These are phyloP conservation scores for Calycopis cecrops DNA, from an alignment of 1,140 invertebrate species.

Conservation along the genomic window DNA sequence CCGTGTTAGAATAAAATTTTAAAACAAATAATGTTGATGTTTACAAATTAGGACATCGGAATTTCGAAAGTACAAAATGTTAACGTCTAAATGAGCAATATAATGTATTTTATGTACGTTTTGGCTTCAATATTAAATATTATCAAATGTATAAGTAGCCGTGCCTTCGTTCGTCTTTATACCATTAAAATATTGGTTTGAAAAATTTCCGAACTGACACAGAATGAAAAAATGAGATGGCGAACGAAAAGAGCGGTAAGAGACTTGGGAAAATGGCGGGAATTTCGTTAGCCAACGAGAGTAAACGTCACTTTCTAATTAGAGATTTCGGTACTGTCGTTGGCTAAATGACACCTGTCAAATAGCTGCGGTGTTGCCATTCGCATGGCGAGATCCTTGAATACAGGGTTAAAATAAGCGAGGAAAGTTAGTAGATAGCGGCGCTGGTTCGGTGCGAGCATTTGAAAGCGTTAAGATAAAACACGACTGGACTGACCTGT, in stretches of 20 bases:
- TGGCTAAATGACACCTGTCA: no score
- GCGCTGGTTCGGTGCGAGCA: conserved; percentile 27
- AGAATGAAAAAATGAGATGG: conserved; percentile 32
- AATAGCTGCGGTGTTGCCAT: conserved; percentile 26
- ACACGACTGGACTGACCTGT: conserved; percentile 3
- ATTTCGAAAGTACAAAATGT: conserved; percentile 68
- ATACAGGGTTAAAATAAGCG: conserved; percentile 41
- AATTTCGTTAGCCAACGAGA: no score
- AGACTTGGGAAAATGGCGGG: no score
- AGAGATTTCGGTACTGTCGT: no score
- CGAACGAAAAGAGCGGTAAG: conserved; percentile 29
- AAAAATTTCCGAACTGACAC: conserved; percentile 41
- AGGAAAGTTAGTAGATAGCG: conserved; percentile 21
- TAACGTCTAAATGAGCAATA: conserved; percentile 62
- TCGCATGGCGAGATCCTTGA: conserved; percentile 27
- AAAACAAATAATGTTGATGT: conserved; percentile 57
- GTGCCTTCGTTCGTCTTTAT: conserved; percentile 70
- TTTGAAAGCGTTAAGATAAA: conserved; percentile 14
- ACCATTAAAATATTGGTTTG: conserved; percentile 41
- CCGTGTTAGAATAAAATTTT: conserved; percentile 42
- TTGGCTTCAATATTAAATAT: conserved; percentile 58
- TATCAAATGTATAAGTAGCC: conserved; percentile 66
- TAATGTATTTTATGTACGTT: conserved; percentile 66
- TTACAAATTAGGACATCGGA: conserved; percentile 71
- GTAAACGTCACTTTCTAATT: no score